A percentile compares a stretch with the other conserved stretches of the same genome.
These are phyloP conservation scores for Microcebus tavaratra DNA, from an alignment of 2,113 vertebrate species.

Conservation along the genomic window DNA sequence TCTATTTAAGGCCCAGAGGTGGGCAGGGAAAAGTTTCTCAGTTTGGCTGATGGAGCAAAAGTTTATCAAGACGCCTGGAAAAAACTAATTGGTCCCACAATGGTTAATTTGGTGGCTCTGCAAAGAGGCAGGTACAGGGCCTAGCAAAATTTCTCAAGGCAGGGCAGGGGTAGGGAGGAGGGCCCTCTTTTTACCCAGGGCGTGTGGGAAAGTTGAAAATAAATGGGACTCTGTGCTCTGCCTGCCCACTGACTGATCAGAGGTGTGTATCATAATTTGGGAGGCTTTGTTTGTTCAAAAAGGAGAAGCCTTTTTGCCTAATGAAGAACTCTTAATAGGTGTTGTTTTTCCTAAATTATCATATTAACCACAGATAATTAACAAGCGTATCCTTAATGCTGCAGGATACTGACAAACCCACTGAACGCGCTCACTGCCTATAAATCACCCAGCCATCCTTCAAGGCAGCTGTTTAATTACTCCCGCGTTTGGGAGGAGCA, in stretches of 20 bases:
- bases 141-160: not conserved
- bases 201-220: not conserved
- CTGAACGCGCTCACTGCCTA: constrained; percentile 55
- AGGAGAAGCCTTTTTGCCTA: constrained; percentile 62
- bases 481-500: constrained; percentile 49
- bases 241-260: constrained; percentile 33
- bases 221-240: not conserved
- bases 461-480: constrained; percentile 76
- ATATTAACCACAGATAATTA: constrained; percentile 81
- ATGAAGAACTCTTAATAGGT: constrained; percentile 79
- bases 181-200: not conserved
- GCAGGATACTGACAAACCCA: constrained; percentile 71
- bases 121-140: not conserved
- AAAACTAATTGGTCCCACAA: constrained; percentile 35
- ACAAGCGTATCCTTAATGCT: constrained; percentile 75
- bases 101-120: constrained; percentile 24
- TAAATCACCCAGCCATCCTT: constrained; percentile 75
- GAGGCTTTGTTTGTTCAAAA: constrained; percentile 69
- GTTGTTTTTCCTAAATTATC: constrained; percentile 80
- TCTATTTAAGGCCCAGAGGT: not conserved
- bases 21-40: not conserved
- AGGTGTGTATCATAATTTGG: constrained; percentile 60
- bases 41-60: not conserved
- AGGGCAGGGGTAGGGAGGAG: not conserved
- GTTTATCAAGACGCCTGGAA: constrained; percentile 37